Percentiles rank a stretch among this genome's conserved stretches.
Conservation (phyloP, 2,113 vertebrate genomes). For the Chinchilla lanigera region DNA sequence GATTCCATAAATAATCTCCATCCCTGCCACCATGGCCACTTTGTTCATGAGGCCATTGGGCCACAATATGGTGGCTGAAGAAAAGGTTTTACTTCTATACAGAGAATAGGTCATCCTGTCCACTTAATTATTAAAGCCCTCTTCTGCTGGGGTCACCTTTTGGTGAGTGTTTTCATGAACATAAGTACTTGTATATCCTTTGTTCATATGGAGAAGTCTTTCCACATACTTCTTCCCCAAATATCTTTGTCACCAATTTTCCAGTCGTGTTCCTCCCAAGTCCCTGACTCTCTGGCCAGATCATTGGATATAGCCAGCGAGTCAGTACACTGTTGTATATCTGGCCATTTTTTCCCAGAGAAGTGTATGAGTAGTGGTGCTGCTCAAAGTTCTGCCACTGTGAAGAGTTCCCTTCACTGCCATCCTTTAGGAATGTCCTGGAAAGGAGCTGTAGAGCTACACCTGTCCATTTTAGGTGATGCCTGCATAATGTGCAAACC, state of each 20-base stretch:
- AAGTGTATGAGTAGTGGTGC: neutral
- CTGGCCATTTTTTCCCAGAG: neutral
- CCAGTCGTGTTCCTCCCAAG: neutral
- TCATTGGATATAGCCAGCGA: neutral
- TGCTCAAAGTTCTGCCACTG: neutral
- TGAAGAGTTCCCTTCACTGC: neutral
- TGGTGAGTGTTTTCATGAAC: neutral
- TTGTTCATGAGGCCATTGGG: neutral
- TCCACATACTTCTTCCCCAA: neutral
- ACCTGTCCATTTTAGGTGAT: neutral
- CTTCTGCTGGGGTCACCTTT: neutral
- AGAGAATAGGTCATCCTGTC: neutral
- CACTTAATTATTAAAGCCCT: neutral
- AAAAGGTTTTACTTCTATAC: neutral
- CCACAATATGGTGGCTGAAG: neutral
- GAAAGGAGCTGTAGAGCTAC: neutral
- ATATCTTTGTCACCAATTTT: neutral
- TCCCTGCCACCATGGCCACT: neutral
- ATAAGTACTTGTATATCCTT: neutral
- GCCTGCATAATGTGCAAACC: neutral
- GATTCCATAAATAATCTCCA: neutral
- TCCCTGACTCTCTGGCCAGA: neutral
- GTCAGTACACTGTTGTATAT: neutral
- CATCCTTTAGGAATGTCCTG: neutral
- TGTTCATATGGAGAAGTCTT: neutral